Evolutionary conservation across 2,797 vertebrate genomes (phyloP).

Genomic region (Sebastiscus tertius): DNA sequence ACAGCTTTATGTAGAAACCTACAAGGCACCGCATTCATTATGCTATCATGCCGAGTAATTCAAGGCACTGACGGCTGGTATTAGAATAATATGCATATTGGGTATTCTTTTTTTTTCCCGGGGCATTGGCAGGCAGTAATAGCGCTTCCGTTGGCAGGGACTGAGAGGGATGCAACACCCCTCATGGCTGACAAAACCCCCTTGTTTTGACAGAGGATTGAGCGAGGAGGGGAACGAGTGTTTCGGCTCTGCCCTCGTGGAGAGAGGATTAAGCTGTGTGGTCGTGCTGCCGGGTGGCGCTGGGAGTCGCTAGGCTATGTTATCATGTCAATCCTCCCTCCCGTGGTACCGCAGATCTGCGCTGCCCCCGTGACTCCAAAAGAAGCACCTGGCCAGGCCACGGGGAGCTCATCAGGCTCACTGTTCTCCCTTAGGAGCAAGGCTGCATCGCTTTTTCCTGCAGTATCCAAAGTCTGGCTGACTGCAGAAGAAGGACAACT

Average conservation of each 20-base stretch:
- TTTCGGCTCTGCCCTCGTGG: conserved; percentile 58
- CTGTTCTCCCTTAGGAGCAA: conserved; percentile 28
- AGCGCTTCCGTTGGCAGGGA: conserved; percentile 79
- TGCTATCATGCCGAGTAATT: conserved; percentile 87
- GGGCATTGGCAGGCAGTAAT: conserved; percentile 81
- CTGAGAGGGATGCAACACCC: conserved; percentile 73
- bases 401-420: conserved; percentile 60
- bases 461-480: conserved; percentile 28
- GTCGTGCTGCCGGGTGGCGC: conserved; percentile 59
- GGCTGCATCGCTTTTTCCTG: conserved; percentile 25
- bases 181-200: conserved; percentile 77
- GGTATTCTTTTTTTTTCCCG: conserved; percentile 76
- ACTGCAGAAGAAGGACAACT: conserved; percentile 53
- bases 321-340: conserved; percentile 65
- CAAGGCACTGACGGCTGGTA: conserved; percentile 84
- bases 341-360: conserved; percentile 41
- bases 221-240: conserved; percentile 52
- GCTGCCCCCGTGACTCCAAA: conserved; percentile 32
- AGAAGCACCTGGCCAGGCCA: conserved; percentile 66
- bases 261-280: conserved; percentile 71
- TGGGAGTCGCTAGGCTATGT: conserved; percentile 43
- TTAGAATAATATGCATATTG: conserved; percentile 90
- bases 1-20: conserved; percentile 89
- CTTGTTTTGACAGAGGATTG: conserved; percentile 77
- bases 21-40: conserved; percentile 91